Base-by-base conservation (phyloP, 2,113 vertebrate genomes). In the Formicarius rufipectus region DNA sequence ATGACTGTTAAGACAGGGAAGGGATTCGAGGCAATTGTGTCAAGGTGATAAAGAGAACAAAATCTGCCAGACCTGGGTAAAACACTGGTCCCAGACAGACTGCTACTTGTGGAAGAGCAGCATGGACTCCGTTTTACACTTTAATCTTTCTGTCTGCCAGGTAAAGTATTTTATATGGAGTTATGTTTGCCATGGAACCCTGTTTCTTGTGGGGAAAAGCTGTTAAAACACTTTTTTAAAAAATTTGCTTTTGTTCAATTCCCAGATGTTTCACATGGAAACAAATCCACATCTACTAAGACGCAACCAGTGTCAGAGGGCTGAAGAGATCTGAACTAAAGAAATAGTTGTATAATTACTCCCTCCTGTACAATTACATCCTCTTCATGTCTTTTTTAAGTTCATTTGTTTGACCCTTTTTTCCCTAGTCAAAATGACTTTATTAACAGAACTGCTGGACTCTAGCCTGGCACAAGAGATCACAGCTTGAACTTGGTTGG, bases 401-500 rank as follows among this genome's bases (percentile, higher is more conserved):
- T 88, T 67, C 27, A 66, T 94, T 91, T 71, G 39, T 85, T 87
- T 77, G 78, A 68, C 31, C 45, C 35, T 74, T 96, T 92, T 84
- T 82, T 77, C 52, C 33, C 35, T 80, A 67, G 74, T 82, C 82
- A 93, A 66, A 80, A 92, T 8, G 6, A 85, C 72, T 75, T 72
- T 91, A 92, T 95, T 95, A 91, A 92, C 60, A 93, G 47, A 84
- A 91, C 87, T 88, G 59, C 84, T 90, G 85, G 82, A 81, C 74
- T 79, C 58, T 49, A 94, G 66, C 31, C 69, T 86, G 42, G 67
- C 85, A 96, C 82, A 92, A 96, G 63, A 95, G 33, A 91, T 80
- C 93, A 91, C 95, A 96, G 95, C 75, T 94, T 96, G 95, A 95
- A 95, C 17, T 85, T 94, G 93, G 82, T 75, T 74, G 35, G 8